Evolutionary conservation across 2,113 vertebrate genomes (phyloP).

Genomic region (Urocolius indicus): DNA sequence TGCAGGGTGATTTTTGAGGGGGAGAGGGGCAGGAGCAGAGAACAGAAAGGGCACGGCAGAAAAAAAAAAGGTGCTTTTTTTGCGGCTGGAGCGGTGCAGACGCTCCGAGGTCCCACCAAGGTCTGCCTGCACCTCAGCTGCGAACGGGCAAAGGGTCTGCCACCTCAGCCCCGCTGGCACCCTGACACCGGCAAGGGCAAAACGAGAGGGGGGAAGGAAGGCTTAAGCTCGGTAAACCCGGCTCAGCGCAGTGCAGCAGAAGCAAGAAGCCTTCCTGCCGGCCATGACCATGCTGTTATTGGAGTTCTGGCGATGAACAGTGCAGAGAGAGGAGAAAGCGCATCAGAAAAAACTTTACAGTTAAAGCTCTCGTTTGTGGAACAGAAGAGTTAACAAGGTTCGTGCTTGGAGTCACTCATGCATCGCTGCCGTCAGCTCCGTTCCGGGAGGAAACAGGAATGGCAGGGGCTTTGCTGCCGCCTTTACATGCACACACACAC

Average conservation of each 20-base stretch:
- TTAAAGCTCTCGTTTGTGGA: slow-evolving; percentile 54
- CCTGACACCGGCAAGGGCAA: slow-evolving; percentile 6
- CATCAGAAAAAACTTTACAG: slow-evolving; percentile 71
- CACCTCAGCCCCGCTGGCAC: not conserved
- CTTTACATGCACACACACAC: slow-evolving; percentile 77
- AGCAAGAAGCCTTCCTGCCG: slow-evolving; percentile 77
- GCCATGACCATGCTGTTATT: slow-evolving; percentile 77
- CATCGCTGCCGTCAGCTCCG: slow-evolving; percentile 67
- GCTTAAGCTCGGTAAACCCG: slow-evolving; percentile 14
- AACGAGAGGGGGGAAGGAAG: not conserved
- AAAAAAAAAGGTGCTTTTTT: not conserved
- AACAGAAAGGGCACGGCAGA: rapidly evolving
- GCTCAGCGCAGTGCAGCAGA: slow-evolving; percentile 66
- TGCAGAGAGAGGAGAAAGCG: slow-evolving; percentile 73
- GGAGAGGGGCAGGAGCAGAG: not conserved
- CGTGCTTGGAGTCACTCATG: slow-evolving; percentile 78
- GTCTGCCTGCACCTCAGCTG: not conserved
- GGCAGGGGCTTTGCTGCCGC: slow-evolving; percentile 65
- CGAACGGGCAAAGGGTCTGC: not conserved
- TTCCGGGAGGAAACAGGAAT: slow-evolving; percentile 39
- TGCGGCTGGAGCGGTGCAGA: not conserved
- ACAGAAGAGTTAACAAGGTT: slow-evolving; percentile 49
- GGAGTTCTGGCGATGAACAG: slow-evolving; percentile 63
- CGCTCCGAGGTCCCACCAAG: not conserved
- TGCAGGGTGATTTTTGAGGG: rapidly evolving